Conservation (phyloP, 2,888 invertebrate genomes). For the Drosophila sordidula region DNA sequence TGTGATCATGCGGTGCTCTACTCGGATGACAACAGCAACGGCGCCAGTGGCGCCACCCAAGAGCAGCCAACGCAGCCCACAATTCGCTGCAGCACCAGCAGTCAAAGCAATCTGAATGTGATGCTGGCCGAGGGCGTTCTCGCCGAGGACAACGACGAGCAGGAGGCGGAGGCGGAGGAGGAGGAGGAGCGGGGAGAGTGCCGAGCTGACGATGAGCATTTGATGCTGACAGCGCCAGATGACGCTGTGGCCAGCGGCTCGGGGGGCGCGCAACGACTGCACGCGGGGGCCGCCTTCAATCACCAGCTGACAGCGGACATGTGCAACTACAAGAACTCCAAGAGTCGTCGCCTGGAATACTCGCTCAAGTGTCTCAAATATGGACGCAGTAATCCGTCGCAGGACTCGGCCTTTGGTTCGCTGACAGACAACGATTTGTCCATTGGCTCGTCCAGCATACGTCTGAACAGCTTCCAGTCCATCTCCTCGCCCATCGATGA, state of each 20-base stretch:
- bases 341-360: slow-evolving; percentile 85
- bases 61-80: slow-evolving; percentile 66
- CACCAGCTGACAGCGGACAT: slow-evolving; percentile 85
- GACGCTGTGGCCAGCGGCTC: slow-evolving; percentile 70
- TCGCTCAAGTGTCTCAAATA: slow-evolving; percentile 85
- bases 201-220: slow-evolving; percentile 36
- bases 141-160: slow-evolving; percentile 18
- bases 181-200: slow-evolving; percentile 15
- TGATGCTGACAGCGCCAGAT: slow-evolving; percentile 26
- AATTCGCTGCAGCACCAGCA: slow-evolving; percentile 64
- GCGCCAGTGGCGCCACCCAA: slow-evolving; percentile 29
- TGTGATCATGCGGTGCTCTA: slow-evolving; percentile 83
- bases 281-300: slow-evolving; percentile 74
- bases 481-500: slow-evolving; percentile 85
- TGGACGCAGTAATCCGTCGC: slow-evolving; percentile 85
- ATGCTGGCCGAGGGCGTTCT: slow-evolving; percentile 51
- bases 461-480: slow-evolving; percentile 85
- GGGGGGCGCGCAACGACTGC: slow-evolving; percentile 41
- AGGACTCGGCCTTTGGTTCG: slow-evolving; percentile 85
- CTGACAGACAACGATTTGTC: slow-evolving; percentile 85
- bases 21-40: slow-evolving; percentile 82
- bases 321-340: slow-evolving; percentile 85
- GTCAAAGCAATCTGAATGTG: slow-evolving; percentile 77
- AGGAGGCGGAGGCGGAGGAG: too few relatives aligned
- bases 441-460: slow-evolving; percentile 84